Percentiles rank a stretch among this genome's conserved stretches.
phyloP scores from a whole-genome alignment of 2,113 vertebrate genomes.

The Cyphomyrus discorhynchus region DNA sequence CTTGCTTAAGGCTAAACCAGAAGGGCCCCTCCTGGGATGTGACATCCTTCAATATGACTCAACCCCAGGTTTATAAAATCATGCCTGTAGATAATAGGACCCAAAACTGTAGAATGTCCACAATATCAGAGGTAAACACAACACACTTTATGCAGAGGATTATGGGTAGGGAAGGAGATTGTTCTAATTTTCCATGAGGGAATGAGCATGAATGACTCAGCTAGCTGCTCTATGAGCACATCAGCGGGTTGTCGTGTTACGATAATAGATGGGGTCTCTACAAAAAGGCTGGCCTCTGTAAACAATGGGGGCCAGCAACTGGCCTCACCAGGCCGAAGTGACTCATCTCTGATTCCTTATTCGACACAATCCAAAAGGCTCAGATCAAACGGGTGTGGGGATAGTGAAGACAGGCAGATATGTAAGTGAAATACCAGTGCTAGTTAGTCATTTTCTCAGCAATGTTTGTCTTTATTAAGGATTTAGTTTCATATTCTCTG shows the following conservation, averaged over 20 bases:
- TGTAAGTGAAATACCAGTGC: not conserved
- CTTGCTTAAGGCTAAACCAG: not conserved
- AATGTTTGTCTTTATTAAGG: not conserved
- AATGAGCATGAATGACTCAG: not conserved
- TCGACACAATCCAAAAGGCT: not conserved
- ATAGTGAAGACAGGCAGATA: not conserved
- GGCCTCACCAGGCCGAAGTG: not conserved
- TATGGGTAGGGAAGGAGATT: not conserved
- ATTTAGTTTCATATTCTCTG: not conserved
- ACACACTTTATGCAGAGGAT: not conserved
- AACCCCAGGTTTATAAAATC: not conserved
- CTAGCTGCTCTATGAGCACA: not conserved
- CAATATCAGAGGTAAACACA: not conserved
- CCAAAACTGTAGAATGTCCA: not conserved
- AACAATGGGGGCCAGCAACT: not conserved
- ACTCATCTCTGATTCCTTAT: conserved; percentile 4
- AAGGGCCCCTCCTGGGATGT: not conserved
- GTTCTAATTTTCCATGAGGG: not conserved
- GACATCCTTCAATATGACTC: not conserved
- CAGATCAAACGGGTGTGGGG: not conserved
- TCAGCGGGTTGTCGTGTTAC: not conserved
- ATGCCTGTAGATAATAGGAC: not conserved
- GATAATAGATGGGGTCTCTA: not conserved
- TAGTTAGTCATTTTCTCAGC: not conserved
- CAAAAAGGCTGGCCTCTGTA: not conserved